Conservation (phyloP, 2,888 invertebrate species). For the Acleris cristana region DNA sequence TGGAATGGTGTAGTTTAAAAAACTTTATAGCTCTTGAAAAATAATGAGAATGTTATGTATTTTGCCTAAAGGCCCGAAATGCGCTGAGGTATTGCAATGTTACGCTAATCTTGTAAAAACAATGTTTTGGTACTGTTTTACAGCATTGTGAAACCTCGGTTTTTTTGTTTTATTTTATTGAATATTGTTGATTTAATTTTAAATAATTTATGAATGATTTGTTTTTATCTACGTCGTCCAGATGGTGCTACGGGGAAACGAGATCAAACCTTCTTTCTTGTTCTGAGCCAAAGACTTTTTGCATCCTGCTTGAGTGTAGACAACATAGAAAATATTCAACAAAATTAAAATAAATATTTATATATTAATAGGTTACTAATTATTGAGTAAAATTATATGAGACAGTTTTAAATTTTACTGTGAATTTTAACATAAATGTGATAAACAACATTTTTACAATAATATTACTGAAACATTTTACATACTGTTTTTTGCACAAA, state of each 20-base stretch:
- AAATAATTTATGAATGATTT: constrained; percentile 44
- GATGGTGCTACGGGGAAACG: constrained; percentile 69
- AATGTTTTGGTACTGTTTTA: background rate
- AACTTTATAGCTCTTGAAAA: constrained; percentile 17
- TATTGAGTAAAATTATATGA: too few relatives aligned
- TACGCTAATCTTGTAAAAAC: background rate
- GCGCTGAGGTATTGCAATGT: constrained; percentile 11
- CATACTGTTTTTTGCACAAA: too few relatives aligned
- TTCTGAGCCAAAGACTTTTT: constrained; percentile 75
- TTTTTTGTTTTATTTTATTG: constrained; percentile 50
- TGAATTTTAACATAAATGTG: too few relatives aligned
- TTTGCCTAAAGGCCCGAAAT: constrained; percentile 28
- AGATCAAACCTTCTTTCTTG: constrained; percentile 68
- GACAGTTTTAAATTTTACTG: too few relatives aligned
- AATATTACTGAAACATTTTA: too few relatives aligned
- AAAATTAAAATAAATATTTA: background rate
- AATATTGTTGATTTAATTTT: constrained; percentile 50
- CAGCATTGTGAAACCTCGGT: constrained; percentile 16
- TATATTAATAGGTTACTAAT: background rate
- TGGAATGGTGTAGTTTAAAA: constrained; percentile 13
- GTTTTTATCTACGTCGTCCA: constrained; percentile 58
- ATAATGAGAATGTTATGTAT: constrained; percentile 9
- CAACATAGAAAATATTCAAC: background rate
- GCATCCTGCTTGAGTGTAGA: constrained; percentile 42
- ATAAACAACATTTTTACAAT: too few relatives aligned